phyloP scores from a whole-genome alignment of 2,797 vertebrate species.

The Ctenopoma kingsleyae region DNA sequence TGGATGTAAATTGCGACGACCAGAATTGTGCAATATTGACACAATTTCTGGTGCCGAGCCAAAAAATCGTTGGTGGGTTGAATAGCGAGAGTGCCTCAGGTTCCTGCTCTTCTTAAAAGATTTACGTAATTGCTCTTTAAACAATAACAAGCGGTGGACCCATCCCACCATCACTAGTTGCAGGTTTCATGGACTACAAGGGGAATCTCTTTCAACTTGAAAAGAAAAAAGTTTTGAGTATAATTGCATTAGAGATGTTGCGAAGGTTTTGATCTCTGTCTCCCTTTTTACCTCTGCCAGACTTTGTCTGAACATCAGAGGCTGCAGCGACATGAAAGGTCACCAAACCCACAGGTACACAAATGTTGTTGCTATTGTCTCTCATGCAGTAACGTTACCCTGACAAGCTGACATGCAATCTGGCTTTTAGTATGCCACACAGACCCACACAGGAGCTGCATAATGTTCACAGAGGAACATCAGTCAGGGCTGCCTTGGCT shows the following conservation, averaged over 20 bases:
- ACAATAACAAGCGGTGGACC: conserved; percentile 31
- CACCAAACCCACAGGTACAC: conserved; percentile 62
- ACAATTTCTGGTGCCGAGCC: background rate
- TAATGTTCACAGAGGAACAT: conserved; percentile 27
- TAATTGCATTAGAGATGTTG: conserved; percentile 69
- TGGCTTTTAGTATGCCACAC: conserved; percentile 62
- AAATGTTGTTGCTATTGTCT: conserved; percentile 66
- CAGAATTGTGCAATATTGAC: background rate
- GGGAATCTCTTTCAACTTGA: conserved; percentile 48
- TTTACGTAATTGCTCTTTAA: conserved; percentile 52
- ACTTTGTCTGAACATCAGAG: conserved; percentile 71
- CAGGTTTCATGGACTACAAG: conserved; percentile 38
- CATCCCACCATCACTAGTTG: conserved; percentile 20
- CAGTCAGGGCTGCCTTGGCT: conserved; percentile 37
- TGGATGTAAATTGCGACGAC: background rate
- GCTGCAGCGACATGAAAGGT: conserved; percentile 68
- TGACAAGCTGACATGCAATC: conserved; percentile 68
- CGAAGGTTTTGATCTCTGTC: conserved; percentile 69
- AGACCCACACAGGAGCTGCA: conserved; percentile 32
- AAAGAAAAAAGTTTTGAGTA: conserved; percentile 32
- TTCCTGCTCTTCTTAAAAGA: conserved; percentile 38
- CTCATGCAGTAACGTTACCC: conserved; percentile 63
- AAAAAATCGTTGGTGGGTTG: background rate
- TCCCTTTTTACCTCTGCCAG: conserved; percentile 71
- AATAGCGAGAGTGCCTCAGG: conserved; percentile 31